Evolutionary conservation across 1,140 invertebrate genomes (phyloP), one percentile per base, ranked within the genome.

Genomic region (Drosophila lacertosa): DNA sequence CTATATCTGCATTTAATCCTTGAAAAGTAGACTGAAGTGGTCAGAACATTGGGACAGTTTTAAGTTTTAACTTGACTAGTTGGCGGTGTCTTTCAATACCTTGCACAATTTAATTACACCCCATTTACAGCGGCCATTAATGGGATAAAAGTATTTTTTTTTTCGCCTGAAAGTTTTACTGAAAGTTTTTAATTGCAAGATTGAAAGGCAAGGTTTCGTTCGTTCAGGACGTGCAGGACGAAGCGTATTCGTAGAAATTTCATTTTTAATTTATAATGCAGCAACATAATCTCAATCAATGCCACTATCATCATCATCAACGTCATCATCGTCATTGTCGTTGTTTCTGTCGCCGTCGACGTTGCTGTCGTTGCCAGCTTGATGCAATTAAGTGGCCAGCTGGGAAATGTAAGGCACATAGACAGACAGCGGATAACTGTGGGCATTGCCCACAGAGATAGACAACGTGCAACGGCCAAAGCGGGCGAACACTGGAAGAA

Each of bases 261-360:
- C 48, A 42, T 69, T 47, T 55, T 45, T 50, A 42, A 29, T 64
- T 64, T 55, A 26, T 32, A 58, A 59, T 53, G 63, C 45, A 66
- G 47, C 53, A 33, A 57, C 63, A 59, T 45, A 70, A 65, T 48
- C 62, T 22, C 50, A 65, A 70, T 70, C 59, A 55, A 45, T 64
- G 40, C 22, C 44, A 47, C 9, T 37, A 29, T 29, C 33, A 42
- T 39, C 37, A 40, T 18, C 16, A 42, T 22, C 40, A 42, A 20
- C 40, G 20, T 42, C 40, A 10, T 20, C 40, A 18, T 20, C 2
- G 7, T 4, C 39, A 18, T 10, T 7, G 16, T 40, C 18, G 18
- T n/a, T 16, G 9, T 16, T 16, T 16, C 32, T 6, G 4, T 26
- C 24, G 0, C 5, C 24, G 26, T 29, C 26, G 9, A 29, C 26